Evolutionary conservation across 1,140 invertebrate species (phyloP).

Genomic region (Cydia splendana): DNA sequence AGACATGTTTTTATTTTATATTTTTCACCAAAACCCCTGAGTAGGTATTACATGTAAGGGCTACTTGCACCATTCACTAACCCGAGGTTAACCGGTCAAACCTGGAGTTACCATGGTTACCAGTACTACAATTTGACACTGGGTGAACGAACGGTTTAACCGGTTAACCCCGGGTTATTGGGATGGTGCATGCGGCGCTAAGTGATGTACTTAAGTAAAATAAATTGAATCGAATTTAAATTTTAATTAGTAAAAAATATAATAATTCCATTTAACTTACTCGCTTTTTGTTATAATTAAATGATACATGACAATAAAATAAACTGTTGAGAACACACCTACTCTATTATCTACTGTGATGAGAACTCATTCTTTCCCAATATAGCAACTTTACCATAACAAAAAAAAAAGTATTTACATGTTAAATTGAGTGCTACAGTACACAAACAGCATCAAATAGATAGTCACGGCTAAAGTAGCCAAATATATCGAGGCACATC

Average conservation of each 20-base stretch:
- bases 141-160: no score
- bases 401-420: neutral
- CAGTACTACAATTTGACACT: no score
- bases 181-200: no score
- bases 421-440: no score
- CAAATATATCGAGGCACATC: no score
- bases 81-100: no score
- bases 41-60: neutral
- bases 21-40: neutral
- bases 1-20: neutral
- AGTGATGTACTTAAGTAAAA: neutral
- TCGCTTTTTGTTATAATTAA: conserved; percentile 38
- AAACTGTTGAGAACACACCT: conserved; percentile 19
- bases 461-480: no score
- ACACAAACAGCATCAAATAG: no score
- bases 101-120: no score
- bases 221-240: conserved; percentile 37
- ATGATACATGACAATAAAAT: conserved; percentile 32
- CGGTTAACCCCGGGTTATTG: no score
- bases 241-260: conserved; percentile 73
- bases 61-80: no score
- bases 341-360: neutral
- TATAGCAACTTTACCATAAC: neutral
- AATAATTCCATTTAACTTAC: conserved; percentile 66
- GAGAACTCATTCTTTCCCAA: conserved; percentile 3